Base-by-base conservation (phyloP, 2,113 vertebrate species). In the Rhea pennata region DNA sequence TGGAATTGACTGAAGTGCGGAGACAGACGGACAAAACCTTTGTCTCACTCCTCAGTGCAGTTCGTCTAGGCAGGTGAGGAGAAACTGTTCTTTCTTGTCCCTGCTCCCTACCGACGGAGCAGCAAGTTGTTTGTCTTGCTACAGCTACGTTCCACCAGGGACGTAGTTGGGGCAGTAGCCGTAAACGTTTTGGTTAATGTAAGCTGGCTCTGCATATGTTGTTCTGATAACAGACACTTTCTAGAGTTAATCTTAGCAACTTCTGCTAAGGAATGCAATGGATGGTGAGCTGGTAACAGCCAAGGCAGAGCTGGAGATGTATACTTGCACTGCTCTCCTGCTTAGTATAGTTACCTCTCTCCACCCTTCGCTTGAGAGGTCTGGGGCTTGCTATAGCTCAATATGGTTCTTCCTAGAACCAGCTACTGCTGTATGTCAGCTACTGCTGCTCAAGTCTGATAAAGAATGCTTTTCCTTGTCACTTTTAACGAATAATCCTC, bases 1-100 rank as follows among this genome's bases (percentile, higher is more conserved):
- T 99, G 98, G 99, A 99, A 96, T 96, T 99, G 84, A 99, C 96
- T 3, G 98, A 99, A 86, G 99, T 99, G 74, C 97, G 98, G 78
- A 98, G 99, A 54, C 99, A 99, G 97, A 99, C 98, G 0, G 99
- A 99, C 96, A 98, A 97, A 95, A 89, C 92, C 40, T 99, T 99
- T 97, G 98, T 99, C 94, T 99, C 99, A 0, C 98, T 99, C 80
- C 97, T 99, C 89, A 99, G 99, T 95, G 97, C 98, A 10, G 97
- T 99, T 23, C 98, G 99, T 84, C 96, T 99, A 94, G 99, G 99
- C 98, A 99, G 99, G 99, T 99, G 93, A 83, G 97, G 9, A 79
- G 14, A 59, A 90, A 71, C 19, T 69, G 1, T 3, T 61, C 15
- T 59, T 44, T 62, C 21, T 71, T 40, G 36, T 59, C 46, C 21